A percentile compares a stretch with the other conserved stretches of the same genome.
These are phyloP conservation scores for Neofelis nebulosa DNA, from an alignment of 2,113 vertebrate genomes.

Conservation along the genomic window DNA sequence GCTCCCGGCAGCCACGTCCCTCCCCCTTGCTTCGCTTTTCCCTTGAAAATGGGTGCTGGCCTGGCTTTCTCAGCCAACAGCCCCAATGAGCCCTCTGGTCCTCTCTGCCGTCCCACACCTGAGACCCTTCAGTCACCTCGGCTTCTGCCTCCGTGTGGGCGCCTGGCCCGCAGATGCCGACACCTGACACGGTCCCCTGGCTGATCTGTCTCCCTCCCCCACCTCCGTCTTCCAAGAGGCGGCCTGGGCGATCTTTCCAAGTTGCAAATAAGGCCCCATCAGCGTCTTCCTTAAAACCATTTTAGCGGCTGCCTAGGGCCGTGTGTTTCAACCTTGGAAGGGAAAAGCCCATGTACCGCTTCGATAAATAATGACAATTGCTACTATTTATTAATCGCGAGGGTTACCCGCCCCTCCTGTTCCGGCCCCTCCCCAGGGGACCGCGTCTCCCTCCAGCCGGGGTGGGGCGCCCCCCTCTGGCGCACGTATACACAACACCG, in stretches of 20 bases:
- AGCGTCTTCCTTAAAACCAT: not conserved
- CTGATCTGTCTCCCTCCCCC: too few species aligned
- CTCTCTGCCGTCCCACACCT: fast-evolving
- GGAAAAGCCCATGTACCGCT: not conserved
- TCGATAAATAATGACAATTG: not conserved
- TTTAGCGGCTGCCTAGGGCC: not conserved
- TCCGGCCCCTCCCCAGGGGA: not conserved
- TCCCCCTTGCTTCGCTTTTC: fast-evolving
- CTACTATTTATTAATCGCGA: not conserved
- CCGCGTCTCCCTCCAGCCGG: not conserved
- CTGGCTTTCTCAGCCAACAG: not conserved
- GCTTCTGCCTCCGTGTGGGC: not conserved
- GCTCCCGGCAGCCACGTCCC: fast-evolving
- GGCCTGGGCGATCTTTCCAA: not conserved
- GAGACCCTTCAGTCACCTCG: fast-evolving
- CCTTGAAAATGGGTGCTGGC: not conserved
- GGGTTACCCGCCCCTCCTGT: fast-evolving
- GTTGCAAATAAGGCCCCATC: not conserved
- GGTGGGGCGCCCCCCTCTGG: fast-evolving
- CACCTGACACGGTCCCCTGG: fast-evolving
- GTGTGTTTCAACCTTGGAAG: not conserved
- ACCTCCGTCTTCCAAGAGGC: not conserved
- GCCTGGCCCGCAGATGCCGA: not conserved
- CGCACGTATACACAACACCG: fast-evolving
- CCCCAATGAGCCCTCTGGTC: fast-evolving